Evolutionary conservation across 1,140 invertebrate species (phyloP).

Genomic region (Andrena cerasifolii): DNA sequence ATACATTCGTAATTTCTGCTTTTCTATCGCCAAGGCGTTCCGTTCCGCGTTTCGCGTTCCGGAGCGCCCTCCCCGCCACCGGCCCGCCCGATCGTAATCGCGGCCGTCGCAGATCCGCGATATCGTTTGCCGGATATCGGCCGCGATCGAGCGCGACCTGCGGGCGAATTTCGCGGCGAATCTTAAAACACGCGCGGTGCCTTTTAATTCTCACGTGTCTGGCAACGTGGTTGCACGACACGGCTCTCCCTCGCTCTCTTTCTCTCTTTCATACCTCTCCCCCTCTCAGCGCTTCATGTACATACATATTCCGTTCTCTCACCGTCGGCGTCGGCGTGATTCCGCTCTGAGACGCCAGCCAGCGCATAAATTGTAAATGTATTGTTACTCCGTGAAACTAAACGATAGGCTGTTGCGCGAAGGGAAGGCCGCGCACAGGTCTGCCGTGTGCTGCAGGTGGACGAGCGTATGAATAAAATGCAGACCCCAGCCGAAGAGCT

Average conservation of each 20-base stretch:
- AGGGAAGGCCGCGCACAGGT: background rate
- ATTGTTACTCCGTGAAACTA: conserved; percentile 38
- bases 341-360: background rate
- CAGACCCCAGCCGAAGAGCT: conserved; percentile 61
- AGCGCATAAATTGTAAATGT: conserved; percentile 52
- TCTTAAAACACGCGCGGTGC: conserved; percentile 12
- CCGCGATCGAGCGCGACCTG: conserved; percentile 10
- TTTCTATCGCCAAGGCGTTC: background rate
- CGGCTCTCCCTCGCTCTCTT: conserved; percentile 4
- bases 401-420: background rate
- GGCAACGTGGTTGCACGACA: conserved; percentile 62
- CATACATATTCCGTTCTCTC: background rate
- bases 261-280: background rate
- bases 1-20: background rate
- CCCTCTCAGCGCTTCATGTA: background rate
- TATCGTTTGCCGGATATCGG: background rate
- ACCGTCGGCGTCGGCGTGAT: background rate
- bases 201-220: conserved; percentile 68
- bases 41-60: no score
- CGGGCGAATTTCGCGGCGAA: conserved; percentile 8
- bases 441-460: conserved; percentile 26
- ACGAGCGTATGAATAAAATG: conserved; percentile 74
- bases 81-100: background rate
- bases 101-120: background rate
- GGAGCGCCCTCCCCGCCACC: no score